A percentile compares a stretch with the other conserved stretches of the same genome.
Conservation (phyloP, 1,140 invertebrate genomes). For the Brachionus asplanchnoidis region DNA sequence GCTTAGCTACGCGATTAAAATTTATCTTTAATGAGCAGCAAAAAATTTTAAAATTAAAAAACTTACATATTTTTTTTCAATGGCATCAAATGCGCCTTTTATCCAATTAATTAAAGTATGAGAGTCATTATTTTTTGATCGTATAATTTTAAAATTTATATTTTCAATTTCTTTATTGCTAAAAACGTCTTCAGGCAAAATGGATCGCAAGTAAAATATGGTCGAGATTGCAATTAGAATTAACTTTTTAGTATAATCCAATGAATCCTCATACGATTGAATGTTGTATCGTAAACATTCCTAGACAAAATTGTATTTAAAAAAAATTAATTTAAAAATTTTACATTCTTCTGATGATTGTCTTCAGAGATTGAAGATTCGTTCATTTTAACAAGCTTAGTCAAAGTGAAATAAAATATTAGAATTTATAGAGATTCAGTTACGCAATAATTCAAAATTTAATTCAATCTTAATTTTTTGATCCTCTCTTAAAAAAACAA, state of each 20-base stretch:
- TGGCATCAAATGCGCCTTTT: constrained; percentile 1
- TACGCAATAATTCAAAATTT: neutral
- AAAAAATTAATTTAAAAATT: neutral
- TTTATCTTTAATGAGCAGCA: neutral
- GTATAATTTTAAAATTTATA: neutral
- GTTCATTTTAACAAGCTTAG: neutral
- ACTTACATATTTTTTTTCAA: constrained; percentile 26
- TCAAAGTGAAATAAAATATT: neutral
- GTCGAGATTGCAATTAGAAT: neutral
- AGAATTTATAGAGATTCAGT: neutral
- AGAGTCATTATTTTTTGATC: neutral
- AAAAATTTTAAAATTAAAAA: no score
- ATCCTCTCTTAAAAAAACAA: neutral
- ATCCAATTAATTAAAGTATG: neutral
- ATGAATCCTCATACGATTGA: neutral
- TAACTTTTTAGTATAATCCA: neutral
- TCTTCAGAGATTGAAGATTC: neutral
- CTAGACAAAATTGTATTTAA: neutral
- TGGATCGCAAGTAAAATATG: neutral
- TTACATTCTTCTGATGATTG: neutral
- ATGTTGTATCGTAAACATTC: neutral
- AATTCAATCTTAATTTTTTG: neutral
- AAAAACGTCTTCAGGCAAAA: constrained; percentile 3
- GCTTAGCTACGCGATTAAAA: neutral
- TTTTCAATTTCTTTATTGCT: neutral